These are phyloP conservation scores for Upupa epops DNA, from an alignment of 2,113 vertebrate species.

Conservation along the genomic window DNA sequence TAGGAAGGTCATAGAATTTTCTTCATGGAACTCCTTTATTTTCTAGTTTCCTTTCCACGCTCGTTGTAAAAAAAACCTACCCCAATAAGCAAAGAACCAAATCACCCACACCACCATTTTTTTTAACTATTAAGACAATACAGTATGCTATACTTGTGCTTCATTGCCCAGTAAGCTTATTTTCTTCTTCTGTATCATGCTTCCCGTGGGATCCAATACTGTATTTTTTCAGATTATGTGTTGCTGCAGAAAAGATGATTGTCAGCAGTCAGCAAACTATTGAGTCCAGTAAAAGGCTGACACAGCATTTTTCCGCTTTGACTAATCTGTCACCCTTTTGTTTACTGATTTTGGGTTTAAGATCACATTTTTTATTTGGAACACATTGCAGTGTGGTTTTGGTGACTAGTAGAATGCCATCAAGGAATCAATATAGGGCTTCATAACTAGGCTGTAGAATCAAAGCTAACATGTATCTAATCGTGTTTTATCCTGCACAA, in stretches of 20 bases:
- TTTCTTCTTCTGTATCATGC: not conserved
- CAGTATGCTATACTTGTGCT: not conserved
- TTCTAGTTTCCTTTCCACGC: not conserved
- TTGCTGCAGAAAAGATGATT: conserved; percentile 18
- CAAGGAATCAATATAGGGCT: not conserved
- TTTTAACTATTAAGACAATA: not conserved
- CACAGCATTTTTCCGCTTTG: not conserved
- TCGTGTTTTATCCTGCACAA: not conserved
- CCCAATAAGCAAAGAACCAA: no score
- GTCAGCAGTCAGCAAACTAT: conserved; percentile 4
- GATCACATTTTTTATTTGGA: not conserved
- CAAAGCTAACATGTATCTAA: not conserved
- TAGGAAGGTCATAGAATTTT: not conserved
- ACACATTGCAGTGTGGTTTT: not conserved
- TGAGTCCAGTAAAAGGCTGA: conserved; percentile 6
- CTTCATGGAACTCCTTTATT: not conserved
- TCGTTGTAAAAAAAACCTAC: not conserved
- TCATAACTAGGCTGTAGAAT: not conserved
- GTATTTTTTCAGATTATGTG: conserved; percentile 7
- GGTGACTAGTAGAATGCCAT: not conserved
- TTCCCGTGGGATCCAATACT: not conserved
- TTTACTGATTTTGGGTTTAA: conserved; percentile 16
- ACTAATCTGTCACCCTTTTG: not conserved
- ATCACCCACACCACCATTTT: not conserved
- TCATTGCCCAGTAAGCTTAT: not conserved